A percentile compares a stretch with the other conserved stretches of the same genome.
phyloP scores from a whole-genome alignment of 1,140 invertebrate species.

The Musca vetustissima region DNA sequence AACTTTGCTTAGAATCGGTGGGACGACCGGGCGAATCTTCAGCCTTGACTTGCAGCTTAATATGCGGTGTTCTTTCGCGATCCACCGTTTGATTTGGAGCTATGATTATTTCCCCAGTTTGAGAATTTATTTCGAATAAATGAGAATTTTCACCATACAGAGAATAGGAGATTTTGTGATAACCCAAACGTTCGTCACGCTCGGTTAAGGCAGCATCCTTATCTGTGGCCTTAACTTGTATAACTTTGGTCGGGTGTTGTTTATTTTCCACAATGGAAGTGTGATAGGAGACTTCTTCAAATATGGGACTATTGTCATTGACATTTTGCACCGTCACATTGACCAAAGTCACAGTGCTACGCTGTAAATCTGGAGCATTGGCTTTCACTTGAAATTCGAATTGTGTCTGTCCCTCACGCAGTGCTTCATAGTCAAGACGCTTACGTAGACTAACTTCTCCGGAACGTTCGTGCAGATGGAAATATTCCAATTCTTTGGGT shows the following conservation, averaged over 20 bases:
- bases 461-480: conserved; percentile 65
- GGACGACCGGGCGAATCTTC: conserved; percentile 71
- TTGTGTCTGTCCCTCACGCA: conserved; percentile 62
- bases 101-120: conserved; percentile 68
- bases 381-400: conserved; percentile 73
- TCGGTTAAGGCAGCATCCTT: conserved; percentile 67
- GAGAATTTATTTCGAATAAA: conserved; percentile 70
- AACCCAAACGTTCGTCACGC: conserved; percentile 64
- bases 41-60: conserved; percentile 71
- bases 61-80: conserved; percentile 70
- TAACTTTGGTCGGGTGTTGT: conserved; percentile 66
- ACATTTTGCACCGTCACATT: conserved; percentile 74
- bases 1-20: conserved; percentile 64
- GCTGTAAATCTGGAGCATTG: conserved; percentile 67
- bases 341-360: conserved; percentile 66
- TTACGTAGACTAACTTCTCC: conserved; percentile 73
- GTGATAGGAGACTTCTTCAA: conserved; percentile 69
- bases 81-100: conserved; percentile 71
- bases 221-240: conserved; percentile 71
- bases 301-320: conserved; percentile 79
- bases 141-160: conserved; percentile 71
- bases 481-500: conserved; percentile 44
- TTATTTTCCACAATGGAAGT: conserved; percentile 71
- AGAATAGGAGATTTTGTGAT: conserved; percentile 68
- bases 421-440: conserved; percentile 73